Percentiles rank a stretch among this genome's conserved stretches.
These are phyloP conservation scores for Ophthalmolycus amberensis DNA, from an alignment of 2,113 vertebrate genomes.

Conservation along the genomic window DNA sequence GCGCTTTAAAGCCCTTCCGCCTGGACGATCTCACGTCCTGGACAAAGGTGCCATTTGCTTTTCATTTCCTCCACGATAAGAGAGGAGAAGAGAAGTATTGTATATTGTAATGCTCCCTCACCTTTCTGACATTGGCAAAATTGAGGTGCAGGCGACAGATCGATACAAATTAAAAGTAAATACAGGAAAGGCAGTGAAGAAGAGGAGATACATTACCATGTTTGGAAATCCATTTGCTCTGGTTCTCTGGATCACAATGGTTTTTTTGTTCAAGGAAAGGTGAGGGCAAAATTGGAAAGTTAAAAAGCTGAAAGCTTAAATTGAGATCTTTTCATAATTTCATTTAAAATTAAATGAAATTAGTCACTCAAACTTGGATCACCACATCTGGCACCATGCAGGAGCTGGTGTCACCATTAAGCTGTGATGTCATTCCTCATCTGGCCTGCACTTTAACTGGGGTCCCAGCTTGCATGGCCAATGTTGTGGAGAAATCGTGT, in stretches of 20 bases:
- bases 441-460: conserved; percentile 33
- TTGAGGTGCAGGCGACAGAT: conserved; percentile 80
- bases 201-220: conserved; percentile 63
- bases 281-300: conserved; percentile 51
- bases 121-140: conserved; percentile 83
- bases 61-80: conserved; percentile 86
- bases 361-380: not conserved
- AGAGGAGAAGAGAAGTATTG: conserved; percentile 79
- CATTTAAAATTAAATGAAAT: conserved; percentile 6
- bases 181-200: conserved; percentile 75
- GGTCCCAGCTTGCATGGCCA: conserved; percentile 53
- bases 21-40: conserved; percentile 77
- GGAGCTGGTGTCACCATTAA: conserved; percentile 50
- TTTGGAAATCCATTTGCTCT: conserved; percentile 79
- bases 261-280: conserved; percentile 72
- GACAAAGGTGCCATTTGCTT: conserved; percentile 89
- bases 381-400: conserved; percentile 5
- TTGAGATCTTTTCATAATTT: conserved; percentile 28
- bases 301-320: conserved; percentile 44
- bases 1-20: conserved; percentile 82
- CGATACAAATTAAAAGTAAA: conserved; percentile 93
- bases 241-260: conserved; percentile 52
- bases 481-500: conserved; percentile 51
- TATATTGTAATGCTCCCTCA: conserved; percentile 87
- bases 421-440: conserved; percentile 50